Base-by-base conservation (phyloP, 1,140 invertebrate species). In the Lordiphosa collinella region DNA sequence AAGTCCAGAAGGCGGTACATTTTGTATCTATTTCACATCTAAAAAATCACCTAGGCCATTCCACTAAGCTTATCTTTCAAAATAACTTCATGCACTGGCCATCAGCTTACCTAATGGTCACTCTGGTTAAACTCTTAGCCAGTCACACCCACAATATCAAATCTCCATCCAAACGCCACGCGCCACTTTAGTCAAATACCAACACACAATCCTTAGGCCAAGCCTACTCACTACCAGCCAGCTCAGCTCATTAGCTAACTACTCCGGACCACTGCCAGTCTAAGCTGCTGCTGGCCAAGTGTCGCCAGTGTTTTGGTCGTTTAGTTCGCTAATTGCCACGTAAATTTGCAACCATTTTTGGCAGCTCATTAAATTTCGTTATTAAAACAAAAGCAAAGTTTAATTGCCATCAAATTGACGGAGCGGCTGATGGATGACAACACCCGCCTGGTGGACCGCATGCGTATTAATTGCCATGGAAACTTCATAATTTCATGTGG, bases 261-360 rank as follows among this genome's bases (percentile, higher is more conserved):
- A 25, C 22, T 25, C 22, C 6, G 38, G 35, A 29, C 41, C 31
- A 35, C 25, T 41, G 29, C 44, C 36, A 25, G 38, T 32, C 50
- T 43, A 25, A 11, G 40, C 25, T 34, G 9, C n/a, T 14, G 12
- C 12, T 80, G 57, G 61, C 72, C 76, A 82, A 82, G 76, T 82
- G 76, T 80, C 72, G 71, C 72, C 62, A 10, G 18, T 44, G 52
- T 46, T 55, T 43, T 50, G 32, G 63, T 67, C 63, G 65, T 67
- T 74, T 82, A 72, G 62, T 49, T 37, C 67, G 62, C 76, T 82
- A 82, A 82, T 82, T 82, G 76, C 78, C 78, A 82, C 76, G 76
- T 82, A 82, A 84, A 82, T 82, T 82, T 82, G 76, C 76, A 82
- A 82, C 79, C 79, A 86, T 85, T 85, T 85, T 85, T 85, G 79